Base-by-base conservation (phyloP, 2,888 invertebrate genomes). In the Venusia cambrica region DNA sequence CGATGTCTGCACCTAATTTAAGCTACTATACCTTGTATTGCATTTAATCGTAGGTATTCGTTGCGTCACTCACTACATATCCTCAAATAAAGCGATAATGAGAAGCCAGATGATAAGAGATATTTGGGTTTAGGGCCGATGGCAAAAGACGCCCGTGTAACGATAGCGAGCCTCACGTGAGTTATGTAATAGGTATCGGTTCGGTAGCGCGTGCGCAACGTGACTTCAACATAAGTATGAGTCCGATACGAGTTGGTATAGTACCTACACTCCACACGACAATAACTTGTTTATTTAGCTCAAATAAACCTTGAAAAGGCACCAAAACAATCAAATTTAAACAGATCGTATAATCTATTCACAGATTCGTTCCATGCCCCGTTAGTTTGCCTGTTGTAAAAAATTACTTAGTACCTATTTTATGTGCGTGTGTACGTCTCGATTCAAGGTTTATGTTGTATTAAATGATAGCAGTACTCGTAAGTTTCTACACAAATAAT, bases 401-500 rank as follows among this genome's bases (percentile, higher is more conserved):
- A 51, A 54, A 34, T 31, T 24, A 35, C 35, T 36, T 36, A 16
- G 38, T 34, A 45, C 4, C 33, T 34, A 33, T 39, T 35, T 42
- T 29, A 37, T 49, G 51, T 39, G 42, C 45, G 35, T 34, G 48
- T 36, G 33, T 41, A 51, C 45, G 44, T 44, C 42, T 42, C 39
- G 31, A 34, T 56, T 67, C 73, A 77, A 78, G 71, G 76, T 70
- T 73, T 63, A 55, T 57, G 51, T 56, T 65, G 58, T 59, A 56
- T 61, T 48, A 55, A 59, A 61, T 57, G 54, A 61, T 56, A 57
- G 58, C 52, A 57, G 62, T n/a, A n/a, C n/a, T n/a, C n/a, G n/a
- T 64, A 45, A 58, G 57, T 59, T 61, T 52, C 60, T 58, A 67
- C 65, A 60, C 69, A 62, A 74, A 75, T 76, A 73, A 73, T 71